Conservation (phyloP, 53 echinoderm and acorn worm genomes). For the Hippasteria phrygiana region DNA sequence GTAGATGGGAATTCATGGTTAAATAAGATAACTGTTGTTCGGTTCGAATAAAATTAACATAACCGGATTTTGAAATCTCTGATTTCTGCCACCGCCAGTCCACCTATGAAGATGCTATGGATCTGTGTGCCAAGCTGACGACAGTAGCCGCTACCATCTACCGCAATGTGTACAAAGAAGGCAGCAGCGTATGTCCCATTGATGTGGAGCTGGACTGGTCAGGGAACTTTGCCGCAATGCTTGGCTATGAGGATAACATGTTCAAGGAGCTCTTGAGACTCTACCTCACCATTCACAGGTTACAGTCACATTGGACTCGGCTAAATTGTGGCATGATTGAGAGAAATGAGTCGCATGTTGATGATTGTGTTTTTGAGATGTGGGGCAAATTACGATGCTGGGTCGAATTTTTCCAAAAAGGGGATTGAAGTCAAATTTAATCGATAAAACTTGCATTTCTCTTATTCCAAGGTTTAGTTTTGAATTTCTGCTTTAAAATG, state of each 20-base stretch:
- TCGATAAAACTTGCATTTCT: no score
- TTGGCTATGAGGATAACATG: constrained; percentile 91
- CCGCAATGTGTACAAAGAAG: constrained; percentile 93
- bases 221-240: constrained; percentile 92
- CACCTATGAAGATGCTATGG: constrained; percentile 96
- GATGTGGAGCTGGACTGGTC: constrained; percentile 91
- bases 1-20: no score
- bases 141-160: constrained; percentile 97
- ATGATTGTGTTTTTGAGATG: no score
- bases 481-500: no score
- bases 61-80: no score
- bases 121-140: constrained; percentile 95
- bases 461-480: no score
- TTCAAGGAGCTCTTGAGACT: constrained; percentile 92
- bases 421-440: no score
- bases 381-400: no score
- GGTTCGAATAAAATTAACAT: no score
- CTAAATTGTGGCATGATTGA: neutral
- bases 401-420: no score
- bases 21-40: no score
- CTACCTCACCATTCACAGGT: constrained; percentile 96
- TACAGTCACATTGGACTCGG: neutral
- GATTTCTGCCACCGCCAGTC: no score
- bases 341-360: neutral
- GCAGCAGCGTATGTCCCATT: constrained; percentile 83